Percentiles rank a stretch among this genome's conserved stretches.
Conservation (phyloP, 2,113 vertebrate genomes). For the Electrona antarctica region DNA sequence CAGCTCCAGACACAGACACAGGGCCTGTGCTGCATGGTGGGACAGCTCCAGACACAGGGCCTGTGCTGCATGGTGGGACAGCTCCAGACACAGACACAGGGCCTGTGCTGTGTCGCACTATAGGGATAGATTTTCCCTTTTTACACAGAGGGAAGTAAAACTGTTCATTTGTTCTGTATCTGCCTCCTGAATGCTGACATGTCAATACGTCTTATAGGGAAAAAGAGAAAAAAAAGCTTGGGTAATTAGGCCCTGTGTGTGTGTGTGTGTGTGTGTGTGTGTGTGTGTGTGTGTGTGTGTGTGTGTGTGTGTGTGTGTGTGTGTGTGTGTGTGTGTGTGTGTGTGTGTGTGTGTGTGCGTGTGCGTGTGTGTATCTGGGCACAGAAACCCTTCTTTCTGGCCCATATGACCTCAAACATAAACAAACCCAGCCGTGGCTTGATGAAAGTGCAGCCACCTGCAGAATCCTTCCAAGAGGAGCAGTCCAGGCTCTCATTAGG, state of each 20-base stretch:
- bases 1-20: conserved; percentile 68
- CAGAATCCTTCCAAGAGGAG: conserved; percentile 69
- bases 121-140: conserved; percentile 66
- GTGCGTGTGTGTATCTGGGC: conserved; percentile 61
- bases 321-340: conserved; percentile 40
- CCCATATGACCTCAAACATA: conserved; percentile 73
- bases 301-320: conserved; percentile 23
- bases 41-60: conserved; percentile 69
- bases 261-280: no score
- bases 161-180: conserved; percentile 74
- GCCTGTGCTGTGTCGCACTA: conserved; percentile 53
- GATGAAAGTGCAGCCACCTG: conserved; percentile 81
- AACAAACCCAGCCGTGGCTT: conserved; percentile 71
- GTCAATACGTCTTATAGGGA: conserved; percentile 74
- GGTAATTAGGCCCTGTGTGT: conserved; percentile 77
- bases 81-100: conserved; percentile 60
- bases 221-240: conserved; percentile 72
- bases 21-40: conserved; percentile 25
- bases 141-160: conserved; percentile 64
- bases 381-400: conserved; percentile 65
- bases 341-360: conserved; percentile 39
- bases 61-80: no score
- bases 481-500: conserved; percentile 70
- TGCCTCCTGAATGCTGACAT: conserved; percentile 74
- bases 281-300: conserved; percentile 33